Evolutionary conservation across 2,888 invertebrate genomes (phyloP).

Genomic region (Lepidochitona cinerea): DNA sequence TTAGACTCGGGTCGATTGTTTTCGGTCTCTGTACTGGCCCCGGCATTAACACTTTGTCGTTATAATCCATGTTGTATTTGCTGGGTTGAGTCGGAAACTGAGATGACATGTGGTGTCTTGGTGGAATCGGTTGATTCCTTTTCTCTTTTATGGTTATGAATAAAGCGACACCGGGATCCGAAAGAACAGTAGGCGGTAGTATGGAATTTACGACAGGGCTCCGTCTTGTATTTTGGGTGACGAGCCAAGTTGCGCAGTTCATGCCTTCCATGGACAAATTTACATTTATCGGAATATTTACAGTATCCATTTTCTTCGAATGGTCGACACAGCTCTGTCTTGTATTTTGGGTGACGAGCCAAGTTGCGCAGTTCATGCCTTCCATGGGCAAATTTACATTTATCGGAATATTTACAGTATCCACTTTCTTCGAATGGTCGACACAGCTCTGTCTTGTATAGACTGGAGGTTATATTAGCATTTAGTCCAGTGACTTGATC

Average conservation of each 20-base stretch:
- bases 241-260: conserved; percentile 94
- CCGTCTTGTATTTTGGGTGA: conserved; percentile 99
- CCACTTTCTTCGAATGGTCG: too few relatives aligned
- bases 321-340: conserved; percentile 97
- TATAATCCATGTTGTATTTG: too few relatives aligned
- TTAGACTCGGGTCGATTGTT: conserved; percentile 58
- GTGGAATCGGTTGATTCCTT: conserved; percentile 31
- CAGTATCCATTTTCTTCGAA: conserved; percentile 90
- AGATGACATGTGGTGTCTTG: conserved; percentile 16
- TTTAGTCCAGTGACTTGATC: conserved; percentile 24
- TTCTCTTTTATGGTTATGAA: conserved; percentile 84
- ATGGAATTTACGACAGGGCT: conserved; percentile 95
- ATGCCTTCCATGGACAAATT: conserved; percentile 95
- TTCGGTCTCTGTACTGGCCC: conserved; percentile 39
- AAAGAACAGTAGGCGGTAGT: conserved; percentile 98
- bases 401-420: too few relatives aligned
- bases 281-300: conserved; percentile 98
- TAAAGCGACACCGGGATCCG: conserved; percentile 97
- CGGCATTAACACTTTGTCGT: not conserved
- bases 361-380: too few relatives aligned
- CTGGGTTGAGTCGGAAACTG: not conserved
- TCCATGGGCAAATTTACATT: too few relatives aligned
- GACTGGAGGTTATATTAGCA: conserved; percentile 56
- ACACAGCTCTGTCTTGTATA: too few relatives aligned
- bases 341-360: too few relatives aligned